These are phyloP conservation scores for Diaprepes abbreviatus DNA, from an alignment of 2,888 invertebrate species.

Conservation along the genomic window DNA sequence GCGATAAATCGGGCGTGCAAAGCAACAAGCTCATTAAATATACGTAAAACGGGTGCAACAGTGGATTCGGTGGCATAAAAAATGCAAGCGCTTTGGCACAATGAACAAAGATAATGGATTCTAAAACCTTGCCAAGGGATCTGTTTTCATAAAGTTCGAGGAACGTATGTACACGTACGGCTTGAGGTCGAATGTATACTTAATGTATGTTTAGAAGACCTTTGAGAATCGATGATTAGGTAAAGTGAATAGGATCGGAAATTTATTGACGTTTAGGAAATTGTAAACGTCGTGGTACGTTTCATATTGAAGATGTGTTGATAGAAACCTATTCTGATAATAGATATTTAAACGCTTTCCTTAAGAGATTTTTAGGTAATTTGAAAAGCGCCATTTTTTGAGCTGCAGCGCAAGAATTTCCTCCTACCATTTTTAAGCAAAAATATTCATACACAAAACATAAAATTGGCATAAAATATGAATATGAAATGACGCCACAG, in stretches of 20 bases:
- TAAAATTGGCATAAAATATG: too few species aligned
- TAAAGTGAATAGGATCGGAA: not conserved
- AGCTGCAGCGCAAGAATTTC: too few species aligned
- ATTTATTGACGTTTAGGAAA: not conserved
- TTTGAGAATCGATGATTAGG: slow-evolving; percentile 6
- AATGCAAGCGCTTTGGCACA: slow-evolving; percentile 52
- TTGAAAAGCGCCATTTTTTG: too few species aligned
- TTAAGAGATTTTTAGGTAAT: too few species aligned
- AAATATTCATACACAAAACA: too few species aligned
- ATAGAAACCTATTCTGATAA: too few species aligned
- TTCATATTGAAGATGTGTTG: too few species aligned
- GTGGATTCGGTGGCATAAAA: slow-evolving; percentile 36
- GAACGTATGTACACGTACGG: slow-evolving; percentile 13
- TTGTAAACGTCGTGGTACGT: too few species aligned
- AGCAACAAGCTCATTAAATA: slow-evolving; percentile 39
- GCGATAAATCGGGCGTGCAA: slow-evolving; percentile 27
- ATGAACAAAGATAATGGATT: slow-evolving; percentile 53
- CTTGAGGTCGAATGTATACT: slow-evolving; percentile 15
- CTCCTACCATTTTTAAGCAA: too few species aligned
- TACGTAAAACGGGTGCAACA: slow-evolving; percentile 25
- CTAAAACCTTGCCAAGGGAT: slow-evolving; percentile 54
- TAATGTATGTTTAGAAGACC: slow-evolving; percentile 9
- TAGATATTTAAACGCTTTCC: too few species aligned
- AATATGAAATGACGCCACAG: too few species aligned
- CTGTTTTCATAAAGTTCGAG: slow-evolving; percentile 46